Evolutionary conservation across 2,113 vertebrate genomes (phyloP).

Genomic region (Capra hircus): DNA sequence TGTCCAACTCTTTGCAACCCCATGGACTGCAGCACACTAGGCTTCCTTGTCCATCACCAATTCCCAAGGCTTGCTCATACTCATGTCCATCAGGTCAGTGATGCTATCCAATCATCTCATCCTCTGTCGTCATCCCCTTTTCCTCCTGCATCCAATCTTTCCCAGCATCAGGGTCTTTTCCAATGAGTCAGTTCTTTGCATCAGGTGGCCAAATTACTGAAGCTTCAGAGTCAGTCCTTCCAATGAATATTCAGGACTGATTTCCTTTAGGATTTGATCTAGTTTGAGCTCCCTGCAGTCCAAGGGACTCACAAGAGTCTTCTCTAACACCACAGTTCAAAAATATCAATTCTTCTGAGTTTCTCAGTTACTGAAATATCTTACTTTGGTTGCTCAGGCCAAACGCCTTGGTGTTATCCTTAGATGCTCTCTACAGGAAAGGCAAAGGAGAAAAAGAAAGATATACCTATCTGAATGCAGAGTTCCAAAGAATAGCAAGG

Average conservation of each 20-base stretch:
- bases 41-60: background rate
- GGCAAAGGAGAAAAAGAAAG: background rate
- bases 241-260: background rate
- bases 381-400: background rate
- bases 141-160: background rate
- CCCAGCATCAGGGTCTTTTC: background rate
- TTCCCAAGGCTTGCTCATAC: background rate
- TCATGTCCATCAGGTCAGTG: background rate
- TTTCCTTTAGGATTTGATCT: background rate
- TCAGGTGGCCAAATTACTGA: background rate
- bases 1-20: background rate
- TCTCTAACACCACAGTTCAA: background rate
- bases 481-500: background rate
- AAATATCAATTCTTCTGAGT: background rate
- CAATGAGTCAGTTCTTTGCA: background rate
- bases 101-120: background rate
- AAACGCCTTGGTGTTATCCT: background rate
- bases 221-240: background rate
- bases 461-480: background rate
- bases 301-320: background rate
- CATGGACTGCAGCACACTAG: background rate
- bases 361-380: background rate
- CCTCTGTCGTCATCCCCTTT: fast-evolving
- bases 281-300: background rate
- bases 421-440: background rate